These are phyloP conservation scores for Dioctria linearis DNA, from an alignment of 2,888 invertebrate genomes.

Conservation along the genomic window DNA sequence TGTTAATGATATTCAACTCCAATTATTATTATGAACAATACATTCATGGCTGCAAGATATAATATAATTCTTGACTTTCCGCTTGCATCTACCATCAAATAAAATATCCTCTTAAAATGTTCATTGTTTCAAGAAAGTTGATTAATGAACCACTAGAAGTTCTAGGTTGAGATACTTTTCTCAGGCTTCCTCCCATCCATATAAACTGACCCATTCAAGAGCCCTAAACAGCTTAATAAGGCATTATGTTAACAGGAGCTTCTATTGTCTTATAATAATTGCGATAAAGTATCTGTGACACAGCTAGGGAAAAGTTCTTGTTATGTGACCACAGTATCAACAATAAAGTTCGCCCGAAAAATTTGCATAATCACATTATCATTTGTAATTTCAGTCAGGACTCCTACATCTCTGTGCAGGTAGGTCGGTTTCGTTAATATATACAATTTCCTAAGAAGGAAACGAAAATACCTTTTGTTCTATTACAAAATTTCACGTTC, in stretches of 20 bases:
- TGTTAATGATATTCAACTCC: too few relatives aligned
- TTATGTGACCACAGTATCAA: conserved; percentile 40
- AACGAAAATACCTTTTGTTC: conserved; percentile 48
- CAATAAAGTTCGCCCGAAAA: conserved; percentile 25
- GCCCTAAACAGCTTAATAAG: conserved; percentile 43
- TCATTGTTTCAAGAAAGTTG: conserved; percentile 14
- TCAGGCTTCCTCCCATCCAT: neutral
- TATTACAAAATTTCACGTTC: conserved; percentile 18
- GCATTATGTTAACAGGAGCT: conserved; percentile 33
- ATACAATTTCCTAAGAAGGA: conserved; percentile 10
- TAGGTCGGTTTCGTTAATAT: neutral
- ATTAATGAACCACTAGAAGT: conserved; percentile 24
- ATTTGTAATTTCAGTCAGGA: conserved; percentile 36
- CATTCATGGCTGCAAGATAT: too few relatives aligned
- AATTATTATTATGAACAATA: too few relatives aligned
- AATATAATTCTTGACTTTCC: too few relatives aligned
- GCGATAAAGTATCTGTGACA: conserved; percentile 46
- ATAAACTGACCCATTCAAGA: neutral
- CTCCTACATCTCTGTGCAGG: neutral
- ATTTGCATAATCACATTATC: conserved; percentile 51
- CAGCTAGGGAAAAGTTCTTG: conserved; percentile 14
- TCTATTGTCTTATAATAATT: conserved; percentile 36
- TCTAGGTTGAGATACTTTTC: conserved; percentile 24
- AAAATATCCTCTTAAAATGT: neutral
- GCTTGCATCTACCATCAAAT: neutral